phyloP scores from a whole-genome alignment of 2,113 vertebrate species.

The Gambusia holbrooki region DNA sequence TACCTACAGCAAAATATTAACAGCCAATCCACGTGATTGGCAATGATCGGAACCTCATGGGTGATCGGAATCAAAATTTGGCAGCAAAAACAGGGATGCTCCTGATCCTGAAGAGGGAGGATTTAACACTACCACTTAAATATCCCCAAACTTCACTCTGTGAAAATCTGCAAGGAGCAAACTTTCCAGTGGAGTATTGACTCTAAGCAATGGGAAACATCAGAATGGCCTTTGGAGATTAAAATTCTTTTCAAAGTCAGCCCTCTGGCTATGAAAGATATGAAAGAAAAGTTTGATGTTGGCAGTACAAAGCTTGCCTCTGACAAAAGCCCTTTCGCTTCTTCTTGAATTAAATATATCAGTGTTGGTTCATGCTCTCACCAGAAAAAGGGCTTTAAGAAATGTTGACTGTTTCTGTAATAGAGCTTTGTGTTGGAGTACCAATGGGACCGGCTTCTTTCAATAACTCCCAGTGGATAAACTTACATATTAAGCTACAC shows the following conservation, averaged over 20 bases:
- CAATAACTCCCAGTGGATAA: too few relatives aligned
- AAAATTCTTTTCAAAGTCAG: slow-evolving; percentile 41
- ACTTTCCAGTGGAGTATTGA: slow-evolving; percentile 6
- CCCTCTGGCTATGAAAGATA: slow-evolving; percentile 41
- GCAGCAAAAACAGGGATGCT: too few relatives aligned
- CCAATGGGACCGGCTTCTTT: too few relatives aligned
- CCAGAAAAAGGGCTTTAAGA: neutral
- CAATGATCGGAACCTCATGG: too few relatives aligned
- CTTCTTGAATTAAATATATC: slow-evolving; percentile 47
- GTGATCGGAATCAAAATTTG: too few relatives aligned
- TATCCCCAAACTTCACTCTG: neutral
- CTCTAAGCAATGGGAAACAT: slow-evolving; percentile 25
- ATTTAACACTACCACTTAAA: neutral
- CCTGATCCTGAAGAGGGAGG: neutral
- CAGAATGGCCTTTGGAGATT: slow-evolving; percentile 29
- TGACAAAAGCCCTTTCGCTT: slow-evolving; percentile 39
- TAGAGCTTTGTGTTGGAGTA: neutral
- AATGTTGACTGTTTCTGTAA: slow-evolving; percentile 15
- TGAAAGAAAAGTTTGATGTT: slow-evolving; percentile 27
- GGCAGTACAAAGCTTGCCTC: slow-evolving; percentile 33
- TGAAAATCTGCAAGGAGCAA: slow-evolving; percentile 1
- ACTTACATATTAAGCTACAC: too few relatives aligned
- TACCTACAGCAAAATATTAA: too few relatives aligned
- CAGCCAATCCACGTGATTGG: too few relatives aligned
- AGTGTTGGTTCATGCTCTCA: slow-evolving; percentile 10